A percentile compares a stretch with the other conserved stretches of the same genome.
These are phyloP conservation scores for Otolemur crassicaudatus DNA, from an alignment of 2,797 vertebrate species.

Conservation along the genomic window DNA sequence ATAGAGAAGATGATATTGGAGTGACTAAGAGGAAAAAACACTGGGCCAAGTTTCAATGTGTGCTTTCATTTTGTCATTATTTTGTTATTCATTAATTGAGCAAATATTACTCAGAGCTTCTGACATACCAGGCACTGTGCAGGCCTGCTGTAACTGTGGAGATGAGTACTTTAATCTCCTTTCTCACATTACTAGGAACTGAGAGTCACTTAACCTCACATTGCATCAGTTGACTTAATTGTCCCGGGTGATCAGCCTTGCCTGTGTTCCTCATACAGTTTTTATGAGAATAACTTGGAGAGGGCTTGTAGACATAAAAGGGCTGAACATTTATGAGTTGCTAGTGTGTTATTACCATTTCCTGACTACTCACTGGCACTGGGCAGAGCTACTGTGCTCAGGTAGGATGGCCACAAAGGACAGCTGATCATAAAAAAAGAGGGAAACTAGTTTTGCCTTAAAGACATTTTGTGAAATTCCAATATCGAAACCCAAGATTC, in stretches of 20 bases:
- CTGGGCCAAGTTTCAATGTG: neutral
- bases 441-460: neutral
- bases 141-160: neutral
- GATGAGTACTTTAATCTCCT: neutral
- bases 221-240: neutral
- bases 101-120: neutral
- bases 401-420: neutral
- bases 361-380: neutral
- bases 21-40: neutral
- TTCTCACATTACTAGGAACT: neutral
- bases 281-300: conserved; percentile 33
- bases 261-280: neutral
- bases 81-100: conserved; percentile 18
- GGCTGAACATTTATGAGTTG: neutral
- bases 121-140: neutral
- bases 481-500: neutral
- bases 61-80: conserved; percentile 10
- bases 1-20: neutral
- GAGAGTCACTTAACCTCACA: neutral
- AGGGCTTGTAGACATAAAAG: conserved; percentile 40
- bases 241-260: neutral
- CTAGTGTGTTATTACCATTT: conserved; percentile 17
- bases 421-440: conserved; percentile 6
- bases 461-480: conserved; percentile 6
- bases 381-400: neutral